A percentile compares a stretch with the other conserved stretches of the same genome.
phyloP scores from a whole-genome alignment of 1,140 invertebrate species.

The Papilio aristodemus region DNA sequence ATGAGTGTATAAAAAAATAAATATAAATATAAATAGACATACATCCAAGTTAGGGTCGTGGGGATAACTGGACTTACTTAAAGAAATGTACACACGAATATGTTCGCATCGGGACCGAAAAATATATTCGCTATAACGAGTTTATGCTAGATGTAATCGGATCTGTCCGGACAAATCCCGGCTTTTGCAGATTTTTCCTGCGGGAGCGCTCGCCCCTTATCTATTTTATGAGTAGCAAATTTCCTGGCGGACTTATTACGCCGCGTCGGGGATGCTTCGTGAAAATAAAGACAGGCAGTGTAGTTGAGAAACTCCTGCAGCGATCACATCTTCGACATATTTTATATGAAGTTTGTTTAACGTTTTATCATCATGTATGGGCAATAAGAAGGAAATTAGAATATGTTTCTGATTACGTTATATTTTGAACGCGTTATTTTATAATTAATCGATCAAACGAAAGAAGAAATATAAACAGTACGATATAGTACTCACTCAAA shows the following conservation, averaged over 20 bases:
- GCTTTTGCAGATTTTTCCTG: slow-evolving; percentile 41
- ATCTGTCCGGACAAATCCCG: slow-evolving; percentile 43
- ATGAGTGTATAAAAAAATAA: background rate
- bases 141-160: slow-evolving; percentile 41
- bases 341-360: no score
- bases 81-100: slow-evolving; percentile 18
- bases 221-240: slow-evolving; percentile 43
- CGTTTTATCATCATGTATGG: no score
- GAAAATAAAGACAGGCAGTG: background rate
- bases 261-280: background rate
- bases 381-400: no score
- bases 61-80: slow-evolving; percentile 6
- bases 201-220: slow-evolving; percentile 37
- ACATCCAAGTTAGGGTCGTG: background rate
- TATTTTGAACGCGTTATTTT: no score
- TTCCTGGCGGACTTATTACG: slow-evolving; percentile 43
- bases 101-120: slow-evolving; percentile 21
- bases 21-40: background rate
- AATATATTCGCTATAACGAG: slow-evolving; percentile 42
- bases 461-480: no score
- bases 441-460: no score
- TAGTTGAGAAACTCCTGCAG: background rate
- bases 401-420: no score
- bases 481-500: no score
- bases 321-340: no score